Base-by-base conservation (phyloP, 1,140 invertebrate species). In the Lysiphlebus fabarum region DNA sequence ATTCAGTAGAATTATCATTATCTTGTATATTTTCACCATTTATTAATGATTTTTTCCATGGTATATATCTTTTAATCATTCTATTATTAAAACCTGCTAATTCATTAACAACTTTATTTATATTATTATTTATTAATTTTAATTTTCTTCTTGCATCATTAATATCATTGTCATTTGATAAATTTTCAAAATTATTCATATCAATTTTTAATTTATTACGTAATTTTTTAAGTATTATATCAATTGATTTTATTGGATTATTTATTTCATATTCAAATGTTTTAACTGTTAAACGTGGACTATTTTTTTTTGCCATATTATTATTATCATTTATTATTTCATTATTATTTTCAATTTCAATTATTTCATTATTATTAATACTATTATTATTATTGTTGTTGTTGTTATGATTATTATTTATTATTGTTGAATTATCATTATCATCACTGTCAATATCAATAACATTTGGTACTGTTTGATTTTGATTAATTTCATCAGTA, bases 391-490 rank as follows among this genome's bases (percentile, higher is more conserved):
- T 61, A 40, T 40, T 11, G 9, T 45, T 11, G 14, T 45, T 45
- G 9, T 55, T 7, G 26, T 45, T 34, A 42, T 54, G n/a, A 48
- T 40, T 34, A 56, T n/a, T 12, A 37, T 11, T 38, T 38, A 14
- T 8, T 45, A 34, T 48, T 45, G 41, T 11, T 34, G 12, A 42
- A 47, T 42, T 1, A 36, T 42, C 59, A 44, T 64, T 68, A 0
- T 65, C 57, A 44, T 79, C 77, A 36, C 74, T 78, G 8, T 78
- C 76, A 1, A 80, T 34, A 12, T 80, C 71, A 38, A 80, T 78
- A 5, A 80, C 62, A 53, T 63, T 78, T 1, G 70, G 65, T 1
- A 14, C 51, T 26, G 33, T 10, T 4, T 53, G 56, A 14, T 3
- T 45, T 14, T n/a, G n/a, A n/a, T n/a, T n/a, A n/a, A n/a, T n/a